phyloP scores from a whole-genome alignment of 2,797 vertebrate genomes.

The Orestias chungarensis region DNA sequence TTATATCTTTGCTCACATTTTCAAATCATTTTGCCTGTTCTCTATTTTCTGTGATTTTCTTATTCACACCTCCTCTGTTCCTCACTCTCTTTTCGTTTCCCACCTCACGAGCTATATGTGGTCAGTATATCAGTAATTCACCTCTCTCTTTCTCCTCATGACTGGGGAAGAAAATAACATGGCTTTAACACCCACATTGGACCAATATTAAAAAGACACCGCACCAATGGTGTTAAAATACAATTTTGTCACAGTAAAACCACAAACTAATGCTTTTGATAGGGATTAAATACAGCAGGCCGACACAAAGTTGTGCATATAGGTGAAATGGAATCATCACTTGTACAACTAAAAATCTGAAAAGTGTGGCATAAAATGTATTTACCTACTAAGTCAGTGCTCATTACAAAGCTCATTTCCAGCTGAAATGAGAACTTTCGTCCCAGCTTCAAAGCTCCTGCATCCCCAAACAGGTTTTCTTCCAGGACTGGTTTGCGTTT shows the following conservation, averaged over 20 bases:
- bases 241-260: background rate
- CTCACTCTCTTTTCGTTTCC: slow-evolving; percentile 11
- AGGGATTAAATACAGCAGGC: background rate
- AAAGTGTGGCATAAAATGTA: background rate
- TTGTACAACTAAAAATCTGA: background rate
- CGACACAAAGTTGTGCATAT: background rate
- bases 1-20: slow-evolving; percentile 1
- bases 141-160: slow-evolving; percentile 38
- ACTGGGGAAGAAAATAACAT: slow-evolving; percentile 61
- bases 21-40: slow-evolving; percentile 8
- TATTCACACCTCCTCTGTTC: slow-evolving; percentile 11
- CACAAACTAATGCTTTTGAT: background rate
- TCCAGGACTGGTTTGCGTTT: background rate
- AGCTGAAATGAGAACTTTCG: background rate
- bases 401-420: background rate
- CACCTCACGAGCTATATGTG: slow-evolving; percentile 14
- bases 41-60: slow-evolving; percentile 24
- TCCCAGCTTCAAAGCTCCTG: background rate
- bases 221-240: background rate
- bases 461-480: background rate
- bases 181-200: slow-evolving; percentile 33
- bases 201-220: background rate
- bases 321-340: background rate
- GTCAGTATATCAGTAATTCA: slow-evolving; percentile 66
- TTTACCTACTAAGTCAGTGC: background rate